Percentiles rank a stretch among this genome's conserved stretches.
phyloP scores from a whole-genome alignment of 2,797 vertebrate genomes.

The Enteromius afrohamiltoni region DNA sequence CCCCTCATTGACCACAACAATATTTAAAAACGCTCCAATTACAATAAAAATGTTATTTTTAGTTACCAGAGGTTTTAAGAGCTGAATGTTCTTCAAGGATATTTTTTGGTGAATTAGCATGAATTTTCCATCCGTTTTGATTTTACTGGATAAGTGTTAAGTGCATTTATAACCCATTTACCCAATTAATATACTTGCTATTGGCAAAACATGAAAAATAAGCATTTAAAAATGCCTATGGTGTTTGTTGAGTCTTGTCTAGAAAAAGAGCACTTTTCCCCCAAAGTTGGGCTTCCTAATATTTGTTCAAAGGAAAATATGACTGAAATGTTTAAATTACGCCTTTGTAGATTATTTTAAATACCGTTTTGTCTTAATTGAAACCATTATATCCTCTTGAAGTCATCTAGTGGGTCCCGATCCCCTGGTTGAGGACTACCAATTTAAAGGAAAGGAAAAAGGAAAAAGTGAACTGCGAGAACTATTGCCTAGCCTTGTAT shows the following conservation, averaged over 20 bases:
- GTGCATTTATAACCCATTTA: neutral
- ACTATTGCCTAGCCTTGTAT: neutral
- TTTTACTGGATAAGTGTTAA: neutral
- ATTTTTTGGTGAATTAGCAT: neutral
- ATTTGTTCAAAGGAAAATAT: neutral
- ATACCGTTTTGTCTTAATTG: neutral
- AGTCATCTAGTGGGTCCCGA: no score
- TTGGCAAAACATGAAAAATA: neutral
- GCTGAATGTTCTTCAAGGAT: neutral
- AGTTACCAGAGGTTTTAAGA: neutral
- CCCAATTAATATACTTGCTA: neutral
- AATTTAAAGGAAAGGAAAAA: neutral
- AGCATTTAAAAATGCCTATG: neutral
- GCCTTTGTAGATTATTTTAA: neutral
- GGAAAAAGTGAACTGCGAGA: neutral
- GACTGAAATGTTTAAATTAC: neutral
- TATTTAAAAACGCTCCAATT: neutral
- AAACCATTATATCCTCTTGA: neutral
- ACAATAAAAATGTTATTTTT: neutral
- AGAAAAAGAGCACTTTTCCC: neutral
- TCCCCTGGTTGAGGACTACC: neutral
- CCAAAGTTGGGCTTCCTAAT: neutral
- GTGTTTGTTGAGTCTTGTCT: neutral
- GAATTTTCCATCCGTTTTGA: no score
- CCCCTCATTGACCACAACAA: neutral